A percentile compares a stretch with the other conserved stretches of the same genome.
Evolutionary conservation across 2,797 vertebrate species (phyloP).

Genomic region (Rhinogobio ventralis): DNA sequence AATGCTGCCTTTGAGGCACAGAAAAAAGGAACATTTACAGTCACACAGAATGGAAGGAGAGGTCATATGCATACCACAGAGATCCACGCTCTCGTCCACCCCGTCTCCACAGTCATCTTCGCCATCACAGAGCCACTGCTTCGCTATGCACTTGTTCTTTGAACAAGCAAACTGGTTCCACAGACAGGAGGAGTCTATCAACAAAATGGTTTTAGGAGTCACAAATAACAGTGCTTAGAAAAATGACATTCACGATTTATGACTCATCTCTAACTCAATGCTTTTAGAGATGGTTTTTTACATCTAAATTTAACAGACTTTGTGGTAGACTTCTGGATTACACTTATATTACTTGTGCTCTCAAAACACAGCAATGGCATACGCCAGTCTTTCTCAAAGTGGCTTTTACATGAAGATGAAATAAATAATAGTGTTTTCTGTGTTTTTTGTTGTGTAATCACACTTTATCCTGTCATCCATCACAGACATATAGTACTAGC

Average conservation of each 20-base stretch:
- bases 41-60: neutral
- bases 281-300: slow-evolving; percentile 30
- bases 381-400: neutral
- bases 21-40: neutral
- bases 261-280: slow-evolving; percentile 1
- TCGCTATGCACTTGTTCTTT: slow-evolving; percentile 96
- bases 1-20: neutral
- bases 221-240: slow-evolving; percentile 35
- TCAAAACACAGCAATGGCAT: neutral
- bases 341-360: slow-evolving; percentile 5
- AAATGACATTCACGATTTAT: slow-evolving; percentile 7
- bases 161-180: slow-evolving; percentile 99
- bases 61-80: slow-evolving; percentile 83
- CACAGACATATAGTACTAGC: slow-evolving; percentile 10
- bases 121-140: slow-evolving; percentile 95
- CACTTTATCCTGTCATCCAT: slow-evolving; percentile 11
- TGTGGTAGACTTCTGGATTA: slow-evolving; percentile 15
- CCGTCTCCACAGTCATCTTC: slow-evolving; percentile 96
- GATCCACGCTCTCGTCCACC: slow-evolving; percentile 88
- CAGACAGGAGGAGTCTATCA: slow-evolving; percentile 85
- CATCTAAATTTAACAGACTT: slow-evolving; percentile 24
- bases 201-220: slow-evolving; percentile 35
- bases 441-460: slow-evolving; percentile 2
- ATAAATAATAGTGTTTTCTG: slow-evolving; percentile 18
- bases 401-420: slow-evolving; percentile 2